Evolutionary conservation across 2,797 vertebrate genomes (phyloP).

Genomic region (Spizella passerina): DNA sequence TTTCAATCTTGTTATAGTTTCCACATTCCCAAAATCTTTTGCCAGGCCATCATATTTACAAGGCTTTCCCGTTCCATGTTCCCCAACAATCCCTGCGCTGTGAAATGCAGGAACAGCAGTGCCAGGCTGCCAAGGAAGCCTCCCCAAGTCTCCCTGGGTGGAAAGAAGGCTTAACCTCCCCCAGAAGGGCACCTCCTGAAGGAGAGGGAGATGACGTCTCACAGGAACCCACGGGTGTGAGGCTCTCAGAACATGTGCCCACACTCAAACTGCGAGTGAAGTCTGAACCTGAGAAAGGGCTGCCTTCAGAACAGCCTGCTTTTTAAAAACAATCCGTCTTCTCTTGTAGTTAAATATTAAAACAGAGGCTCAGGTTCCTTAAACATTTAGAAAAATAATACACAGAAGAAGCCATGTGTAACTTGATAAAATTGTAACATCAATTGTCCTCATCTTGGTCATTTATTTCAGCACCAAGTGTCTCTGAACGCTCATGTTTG

Average conservation of each 20-base stretch:
- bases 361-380: background rate
- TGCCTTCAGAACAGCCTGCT: background rate
- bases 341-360: background rate
- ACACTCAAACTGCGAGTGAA: background rate
- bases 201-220: background rate
- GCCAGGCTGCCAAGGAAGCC: slow-evolving; percentile 24
- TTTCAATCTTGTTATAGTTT: too few species aligned
- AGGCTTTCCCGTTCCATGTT: too few species aligned
- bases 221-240: background rate
- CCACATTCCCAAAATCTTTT: too few species aligned
- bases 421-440: background rate
- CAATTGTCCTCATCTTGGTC: background rate
- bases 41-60: too few species aligned
- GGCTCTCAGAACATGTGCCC: background rate
- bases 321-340: background rate
- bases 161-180: slow-evolving; percentile 19
- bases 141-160: background rate
- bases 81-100: too few species aligned
- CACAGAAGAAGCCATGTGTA: background rate
- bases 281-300: background rate
- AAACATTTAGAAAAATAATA: background rate
- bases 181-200: background rate
- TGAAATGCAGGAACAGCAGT: background rate
- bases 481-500: background rate
- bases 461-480: background rate